Percentiles rank a stretch among this genome's conserved stretches.
These are phyloP conservation scores for Acanthochromis polyacanthus DNA, from an alignment of 2,113 vertebrate genomes.

Conservation along the genomic window DNA sequence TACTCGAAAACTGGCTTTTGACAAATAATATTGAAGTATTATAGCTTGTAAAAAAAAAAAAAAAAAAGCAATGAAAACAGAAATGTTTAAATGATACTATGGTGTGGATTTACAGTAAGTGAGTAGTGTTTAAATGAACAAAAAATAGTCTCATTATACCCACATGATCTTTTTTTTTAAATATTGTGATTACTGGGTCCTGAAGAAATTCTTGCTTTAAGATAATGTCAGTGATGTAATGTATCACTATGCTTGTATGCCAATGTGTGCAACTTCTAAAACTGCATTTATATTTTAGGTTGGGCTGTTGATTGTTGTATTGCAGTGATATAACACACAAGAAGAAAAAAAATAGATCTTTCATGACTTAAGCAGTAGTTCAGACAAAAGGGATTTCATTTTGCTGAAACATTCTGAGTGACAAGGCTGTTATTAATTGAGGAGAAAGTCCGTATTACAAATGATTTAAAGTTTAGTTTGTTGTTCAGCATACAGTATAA, in stretches of 20 bases:
- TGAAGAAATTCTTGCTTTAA: neutral
- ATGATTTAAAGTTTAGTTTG: neutral
- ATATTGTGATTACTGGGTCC: neutral
- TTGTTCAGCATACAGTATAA: neutral
- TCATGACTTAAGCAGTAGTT: neutral
- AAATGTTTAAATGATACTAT: neutral
- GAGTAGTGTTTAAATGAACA: conserved; percentile 3
- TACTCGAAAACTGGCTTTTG: conserved; percentile 14
- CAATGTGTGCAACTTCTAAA: neutral
- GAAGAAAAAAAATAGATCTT: neutral
- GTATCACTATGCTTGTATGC: neutral
- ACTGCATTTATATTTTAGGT: neutral
- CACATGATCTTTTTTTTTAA: neutral
- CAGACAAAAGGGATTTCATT: neutral
- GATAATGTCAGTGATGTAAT: neutral
- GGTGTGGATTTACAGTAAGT: neutral
- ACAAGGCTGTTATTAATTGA: neutral
- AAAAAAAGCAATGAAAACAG: neutral
- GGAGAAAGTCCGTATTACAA: neutral
- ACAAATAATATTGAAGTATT: conserved; percentile 1
- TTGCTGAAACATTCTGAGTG: neutral
- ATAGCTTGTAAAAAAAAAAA: neutral
- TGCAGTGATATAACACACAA: neutral
- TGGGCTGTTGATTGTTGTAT: neutral
- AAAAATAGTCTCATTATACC: neutral